Evolutionary conservation across 2,113 vertebrate species (phyloP), one percentile per base, ranked within the genome.

Genomic region (Nycticorax nycticorax): DNA sequence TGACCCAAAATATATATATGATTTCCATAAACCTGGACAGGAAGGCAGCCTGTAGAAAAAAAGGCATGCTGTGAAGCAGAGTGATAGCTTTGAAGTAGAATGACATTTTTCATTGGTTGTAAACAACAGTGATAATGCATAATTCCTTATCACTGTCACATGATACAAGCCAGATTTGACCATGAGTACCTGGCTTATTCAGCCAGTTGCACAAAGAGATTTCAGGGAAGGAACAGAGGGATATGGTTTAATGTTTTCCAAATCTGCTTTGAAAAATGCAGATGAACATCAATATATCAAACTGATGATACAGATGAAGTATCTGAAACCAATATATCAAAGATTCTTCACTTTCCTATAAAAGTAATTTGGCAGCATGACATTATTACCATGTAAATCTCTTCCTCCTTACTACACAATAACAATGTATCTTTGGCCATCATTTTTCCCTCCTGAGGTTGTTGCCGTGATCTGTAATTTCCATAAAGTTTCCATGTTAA

Each of bases 311-410:
- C 32, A 66, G 73, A 74, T 71, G 39, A 92, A 76, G 56, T 72
- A 57, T 77, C 53, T 93, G 75, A 93, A 82, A 75, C 23, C 24
- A n/a, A n/a, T 83, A n/a, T 43, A 71, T 94, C n/a, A 56, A 48
- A 66, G 12, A n/a, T 55, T 91, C 57, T 89, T 95, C 47, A 28
- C 71, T 91, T 92, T 76, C 55, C 67, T 77, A 18, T 86, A 81
- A 75, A 91, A 72, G 35, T 60, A 53, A 78, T 85, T 67, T 53
- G 78, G 63, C 81, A 90, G 35, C 33, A 13, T 71, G 52, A 75
- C 72, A 30, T 85, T 95, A 63, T 89, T 86, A 28, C 69, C 11
- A n/a, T 59, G 56, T 79, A 77, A 90, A 95, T 97, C 84, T 93
- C 41, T 91, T 81, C 56, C 83, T 93, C 60, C 45, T 63, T 52